Evolutionary conservation across 2,113 vertebrate genomes (phyloP).

Genomic region (Lepus timidus): DNA sequence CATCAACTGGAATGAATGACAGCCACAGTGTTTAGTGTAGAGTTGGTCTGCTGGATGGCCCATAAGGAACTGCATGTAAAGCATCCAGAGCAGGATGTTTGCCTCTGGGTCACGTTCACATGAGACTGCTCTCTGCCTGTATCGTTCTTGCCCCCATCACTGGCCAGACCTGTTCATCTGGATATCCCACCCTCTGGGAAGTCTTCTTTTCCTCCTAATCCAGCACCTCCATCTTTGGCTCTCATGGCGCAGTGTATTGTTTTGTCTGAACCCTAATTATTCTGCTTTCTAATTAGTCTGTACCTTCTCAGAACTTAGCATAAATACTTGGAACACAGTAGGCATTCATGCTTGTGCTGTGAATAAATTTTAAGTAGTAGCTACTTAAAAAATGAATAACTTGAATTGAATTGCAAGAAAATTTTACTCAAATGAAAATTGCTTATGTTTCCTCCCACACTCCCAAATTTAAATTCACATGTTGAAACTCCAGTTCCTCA

Average conservation of each 20-base stretch:
- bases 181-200: not conserved
- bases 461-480: not conserved
- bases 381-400: not conserved
- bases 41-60: not conserved
- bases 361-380: not conserved
- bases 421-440: not conserved
- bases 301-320: not conserved
- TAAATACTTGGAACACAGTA: not conserved
- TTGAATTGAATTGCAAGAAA: not conserved
- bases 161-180: not conserved
- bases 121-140: not conserved
- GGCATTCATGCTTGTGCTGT: not conserved
- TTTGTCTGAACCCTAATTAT: not conserved
- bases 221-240: not conserved
- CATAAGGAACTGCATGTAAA: not conserved
- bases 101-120: not conserved
- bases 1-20: slow-evolving; percentile 65
- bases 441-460: not conserved
- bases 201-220: not conserved
- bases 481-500: not conserved
- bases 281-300: not conserved
- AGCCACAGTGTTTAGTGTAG: not conserved
- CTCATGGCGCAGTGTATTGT: not conserved
- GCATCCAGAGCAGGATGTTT: not conserved
- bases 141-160: not conserved